These are phyloP conservation scores for Biston betularia DNA, from an alignment of 2,888 invertebrate species.

Conservation along the genomic window DNA sequence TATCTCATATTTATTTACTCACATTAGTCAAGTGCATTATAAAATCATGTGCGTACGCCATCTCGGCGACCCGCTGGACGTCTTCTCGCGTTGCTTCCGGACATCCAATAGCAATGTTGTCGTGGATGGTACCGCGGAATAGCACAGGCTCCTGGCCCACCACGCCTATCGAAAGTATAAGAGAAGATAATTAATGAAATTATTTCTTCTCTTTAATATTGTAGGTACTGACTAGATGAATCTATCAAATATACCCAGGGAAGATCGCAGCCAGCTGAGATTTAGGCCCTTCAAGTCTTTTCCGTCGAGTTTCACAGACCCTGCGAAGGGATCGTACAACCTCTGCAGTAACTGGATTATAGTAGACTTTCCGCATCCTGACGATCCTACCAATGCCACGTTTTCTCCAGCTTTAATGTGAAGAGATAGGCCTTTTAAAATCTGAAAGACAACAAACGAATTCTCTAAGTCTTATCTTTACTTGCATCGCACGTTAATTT, in stretches of 20 bases:
- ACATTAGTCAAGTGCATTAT: constrained; percentile 90
- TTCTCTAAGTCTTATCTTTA: not conserved
- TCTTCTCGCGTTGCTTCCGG: constrained; percentile 89
- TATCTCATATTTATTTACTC: constrained; percentile 49
- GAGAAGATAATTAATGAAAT: not conserved
- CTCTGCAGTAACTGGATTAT: constrained; percentile 91
- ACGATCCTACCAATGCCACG: constrained; percentile 90
- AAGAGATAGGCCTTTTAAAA: constrained; percentile 89
- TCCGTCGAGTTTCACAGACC: constrained; percentile 88
- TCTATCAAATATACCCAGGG: constrained; percentile 83
- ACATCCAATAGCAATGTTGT: constrained; percentile 90
- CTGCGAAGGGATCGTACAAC: constrained; percentile 89
- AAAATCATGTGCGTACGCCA: constrained; percentile 92
- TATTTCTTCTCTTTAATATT: not conserved
- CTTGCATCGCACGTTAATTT: too few species aligned
- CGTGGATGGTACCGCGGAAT: constrained; percentile 92
- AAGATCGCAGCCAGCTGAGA: constrained; percentile 90
- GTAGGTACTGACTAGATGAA: not conserved
- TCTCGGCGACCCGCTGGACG: constrained; percentile 89
- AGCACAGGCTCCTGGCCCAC: constrained; percentile 96
- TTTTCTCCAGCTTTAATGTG: constrained; percentile 89
- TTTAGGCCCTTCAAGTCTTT: constrained; percentile 89
- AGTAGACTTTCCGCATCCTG: constrained; percentile 94
- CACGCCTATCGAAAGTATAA: constrained; percentile 80
- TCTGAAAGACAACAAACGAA: constrained; percentile 58